These are phyloP conservation scores for Entomobrya multifasciata DNA, from an alignment of 2,888 invertebrate species.

Conservation along the genomic window DNA sequence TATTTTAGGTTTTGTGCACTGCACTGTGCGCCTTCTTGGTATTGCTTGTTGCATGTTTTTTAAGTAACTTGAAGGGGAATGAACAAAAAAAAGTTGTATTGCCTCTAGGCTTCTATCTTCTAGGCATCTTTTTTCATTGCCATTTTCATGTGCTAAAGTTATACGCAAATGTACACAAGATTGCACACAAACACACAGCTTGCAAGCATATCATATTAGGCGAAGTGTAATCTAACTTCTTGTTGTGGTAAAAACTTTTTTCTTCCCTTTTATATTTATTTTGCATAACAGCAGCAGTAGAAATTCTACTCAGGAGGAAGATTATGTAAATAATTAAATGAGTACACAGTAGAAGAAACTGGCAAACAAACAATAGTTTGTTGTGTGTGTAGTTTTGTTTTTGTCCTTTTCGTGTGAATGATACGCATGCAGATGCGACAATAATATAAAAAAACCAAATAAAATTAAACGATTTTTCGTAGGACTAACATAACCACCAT, in stretches of 20 bases:
- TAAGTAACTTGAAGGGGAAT: slow-evolving; percentile 47
- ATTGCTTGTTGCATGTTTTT: background rate
- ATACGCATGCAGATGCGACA: slow-evolving; percentile 26
- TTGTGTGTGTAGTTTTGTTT: slow-evolving; percentile 7
- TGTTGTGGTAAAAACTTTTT: slow-evolving; percentile 19
- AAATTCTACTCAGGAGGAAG: background rate
- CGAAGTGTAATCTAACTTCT: slow-evolving; percentile 22
- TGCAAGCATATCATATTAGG: background rate
- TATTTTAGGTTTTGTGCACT: background rate
- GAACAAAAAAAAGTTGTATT: slow-evolving; percentile 59
- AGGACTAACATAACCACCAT: too few relatives aligned
- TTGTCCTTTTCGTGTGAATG: background rate
- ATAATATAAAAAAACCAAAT: slow-evolving; percentile 19
- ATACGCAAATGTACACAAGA: background rate
- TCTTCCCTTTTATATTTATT: slow-evolving; percentile 28
- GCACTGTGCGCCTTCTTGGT: background rate
- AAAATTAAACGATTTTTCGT: background rate
- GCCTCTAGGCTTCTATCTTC: slow-evolving; percentile 53
- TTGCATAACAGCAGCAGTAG: slow-evolving; percentile 41
- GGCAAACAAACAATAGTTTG: slow-evolving; percentile 5
- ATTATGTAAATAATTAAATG: slow-evolving; percentile 58
- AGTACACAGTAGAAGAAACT: background rate
- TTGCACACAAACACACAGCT: slow-evolving; percentile 7
- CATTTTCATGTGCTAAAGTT: slow-evolving; percentile 43
- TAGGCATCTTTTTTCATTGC: slow-evolving; percentile 56